Evolutionary conservation across 2,797 vertebrate species (phyloP), one percentile per base, ranked within the genome.

Genomic region (Thamnophis elegans): DNA sequence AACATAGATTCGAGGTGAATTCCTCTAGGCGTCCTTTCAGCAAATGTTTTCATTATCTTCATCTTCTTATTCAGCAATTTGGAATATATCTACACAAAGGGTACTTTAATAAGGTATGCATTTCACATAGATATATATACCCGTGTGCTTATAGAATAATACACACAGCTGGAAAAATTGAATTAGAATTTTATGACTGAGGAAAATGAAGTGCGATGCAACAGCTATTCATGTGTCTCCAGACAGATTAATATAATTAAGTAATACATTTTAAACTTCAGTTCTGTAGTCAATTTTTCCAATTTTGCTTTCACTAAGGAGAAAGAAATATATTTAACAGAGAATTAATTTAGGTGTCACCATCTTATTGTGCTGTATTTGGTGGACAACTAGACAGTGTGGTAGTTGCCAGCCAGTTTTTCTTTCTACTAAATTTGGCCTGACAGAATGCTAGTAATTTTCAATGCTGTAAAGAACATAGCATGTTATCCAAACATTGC

Each of bases 1-100:
- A 94, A 73, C 78, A 89, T 88, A 82, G 91, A 90, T 87, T 92
- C n/a, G 93, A 94, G 0, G 85, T 92, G 32, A 91, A 53, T 92
- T 82, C 47, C 87, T 93, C 14, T 28, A 94, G 92, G 58, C 53
- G 90, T 90, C 25, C 26, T 94, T 91, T 92, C 92, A 88, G 47
- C 12, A 94, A 95, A 93, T 85, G 4, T 92, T 95, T 94, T 47
- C 0, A 25, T 51, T 78, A 51, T 53, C 25, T 93, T 8, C 16
- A 11, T 10, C 32, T 55, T 94, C 73, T 51, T 87, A 89, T 87
- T 68, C 78, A 73, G 22, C 73, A 85, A n/a, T 10, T 62, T 58
- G 85, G 0, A 91, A 90, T 91, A 87, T 62, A 89, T 95, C 90
- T 90, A 28, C 68, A 88, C 47, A 56, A 82, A 85, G 10, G 26